A percentile compares a stretch with the other conserved stretches of the same genome.
Conservation (phyloP, 2,888 invertebrate species). For the Drosophila eohydei region DNA sequence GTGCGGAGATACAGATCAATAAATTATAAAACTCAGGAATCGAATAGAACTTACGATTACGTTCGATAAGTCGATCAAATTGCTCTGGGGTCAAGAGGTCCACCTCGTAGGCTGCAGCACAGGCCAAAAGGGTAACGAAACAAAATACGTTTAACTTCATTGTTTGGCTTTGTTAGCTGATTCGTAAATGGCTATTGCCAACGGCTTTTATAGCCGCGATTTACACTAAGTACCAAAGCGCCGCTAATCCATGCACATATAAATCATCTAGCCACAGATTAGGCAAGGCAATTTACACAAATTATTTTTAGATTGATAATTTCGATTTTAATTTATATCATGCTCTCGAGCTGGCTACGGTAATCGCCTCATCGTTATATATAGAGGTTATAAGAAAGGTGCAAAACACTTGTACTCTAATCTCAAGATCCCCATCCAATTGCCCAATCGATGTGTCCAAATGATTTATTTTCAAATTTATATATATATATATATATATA, state of each 20-base stretch:
- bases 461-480: slow-evolving; percentile 43
- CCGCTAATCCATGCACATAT: background rate
- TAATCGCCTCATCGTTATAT: slow-evolving; percentile 50
- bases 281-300: background rate
- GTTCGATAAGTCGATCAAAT: slow-evolving; percentile 60
- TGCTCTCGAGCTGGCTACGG: slow-evolving; percentile 24
- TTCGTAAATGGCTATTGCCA: background rate
- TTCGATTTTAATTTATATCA: slow-evolving; percentile 35
- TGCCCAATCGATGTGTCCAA: slow-evolving; percentile 29
- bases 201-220: slow-evolving; percentile 68
- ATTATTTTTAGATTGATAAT: slow-evolving; percentile 23
- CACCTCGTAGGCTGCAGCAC: slow-evolving; percentile 65
- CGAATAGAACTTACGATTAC: slow-evolving; percentile 63
- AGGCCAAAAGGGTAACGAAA: slow-evolving; percentile 69
- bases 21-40: background rate
- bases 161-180: slow-evolving; percentile 42
- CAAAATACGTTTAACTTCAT: slow-evolving; percentile 63
- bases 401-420: slow-evolving; percentile 51
- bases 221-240: background rate
- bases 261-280: slow-evolving; percentile 9
- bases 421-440: slow-evolving; percentile 34
- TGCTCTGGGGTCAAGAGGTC: slow-evolving; percentile 66
- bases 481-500: background rate
- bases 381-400: slow-evolving; percentile 25
- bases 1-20: background rate